Conservation (phyloP, 2,888 invertebrate genomes). For the Lypha dubia region DNA sequence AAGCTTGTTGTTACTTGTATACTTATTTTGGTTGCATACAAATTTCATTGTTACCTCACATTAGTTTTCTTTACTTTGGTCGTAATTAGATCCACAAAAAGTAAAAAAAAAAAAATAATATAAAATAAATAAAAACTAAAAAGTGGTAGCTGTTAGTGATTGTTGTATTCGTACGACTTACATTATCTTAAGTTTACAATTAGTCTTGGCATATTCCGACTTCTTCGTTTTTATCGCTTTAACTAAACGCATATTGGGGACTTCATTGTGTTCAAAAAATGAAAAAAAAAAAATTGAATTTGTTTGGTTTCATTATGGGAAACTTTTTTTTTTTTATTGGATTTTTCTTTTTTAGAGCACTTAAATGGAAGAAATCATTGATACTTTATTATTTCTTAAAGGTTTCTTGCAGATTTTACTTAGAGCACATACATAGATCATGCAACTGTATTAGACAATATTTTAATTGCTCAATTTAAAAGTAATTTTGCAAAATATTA, state of each 20-base stretch:
- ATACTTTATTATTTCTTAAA: no score
- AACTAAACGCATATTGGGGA: constrained; percentile 26
- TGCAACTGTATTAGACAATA: no score
- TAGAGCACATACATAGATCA: no score
- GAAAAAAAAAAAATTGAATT: constrained; percentile 50
- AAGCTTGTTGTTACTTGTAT: constrained; percentile 5
- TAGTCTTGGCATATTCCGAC: constrained; percentile 17
- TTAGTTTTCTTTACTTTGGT: constrained; percentile 52
- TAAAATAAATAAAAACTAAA: constrained; percentile 6
- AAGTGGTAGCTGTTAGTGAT: not conserved
- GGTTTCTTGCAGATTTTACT: no score
- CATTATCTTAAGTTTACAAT: constrained; percentile 41
- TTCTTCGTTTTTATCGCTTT: constrained; percentile 25
- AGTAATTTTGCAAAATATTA: no score
- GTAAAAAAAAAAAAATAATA: no score
- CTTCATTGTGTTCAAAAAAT: constrained; percentile 50
- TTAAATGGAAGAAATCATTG: not conserved
- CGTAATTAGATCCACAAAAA: constrained; percentile 63
- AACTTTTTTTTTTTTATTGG: constrained; percentile 31
- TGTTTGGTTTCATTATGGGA: constrained; percentile 70
- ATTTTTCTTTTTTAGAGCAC: not conserved
- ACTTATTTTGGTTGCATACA: constrained; percentile 40
- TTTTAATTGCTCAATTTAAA: no score
- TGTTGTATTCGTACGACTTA: constrained; percentile 16
- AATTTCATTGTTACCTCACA: constrained; percentile 56